phyloP scores from a whole-genome alignment of 1,140 invertebrate species.

The Diachasmimorpha longicaudata region DNA sequence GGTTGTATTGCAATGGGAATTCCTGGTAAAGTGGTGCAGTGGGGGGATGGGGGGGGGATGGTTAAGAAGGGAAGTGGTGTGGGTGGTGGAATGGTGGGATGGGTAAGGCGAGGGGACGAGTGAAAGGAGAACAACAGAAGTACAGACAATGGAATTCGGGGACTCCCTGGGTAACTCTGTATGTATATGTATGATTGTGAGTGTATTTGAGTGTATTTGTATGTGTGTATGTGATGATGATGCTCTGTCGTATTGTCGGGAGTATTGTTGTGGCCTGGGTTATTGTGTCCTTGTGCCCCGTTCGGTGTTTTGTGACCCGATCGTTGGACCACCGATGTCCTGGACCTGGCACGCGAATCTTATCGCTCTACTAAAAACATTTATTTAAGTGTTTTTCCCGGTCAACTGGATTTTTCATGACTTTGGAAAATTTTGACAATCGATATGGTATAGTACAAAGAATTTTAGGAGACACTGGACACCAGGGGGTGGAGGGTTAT shows the following conservation, averaged over 20 bases:
- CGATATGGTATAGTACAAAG: background rate
- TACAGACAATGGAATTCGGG: conserved; percentile 58
- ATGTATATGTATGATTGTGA: conserved; percentile 23
- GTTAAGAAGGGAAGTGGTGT: background rate
- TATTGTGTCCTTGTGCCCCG: conserved; percentile 49
- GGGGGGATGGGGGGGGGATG: background rate
- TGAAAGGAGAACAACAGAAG: conserved; percentile 59
- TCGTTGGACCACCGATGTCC: conserved; percentile 29
- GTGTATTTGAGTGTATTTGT: no score
- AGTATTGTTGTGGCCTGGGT: conserved; percentile 55
- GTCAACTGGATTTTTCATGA: background rate
- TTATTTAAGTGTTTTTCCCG: background rate
- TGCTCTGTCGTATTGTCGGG: conserved; percentile 52
- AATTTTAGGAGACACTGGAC: background rate
- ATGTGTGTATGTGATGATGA: conserved; percentile 24
- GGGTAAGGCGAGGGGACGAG: conserved; percentile 40
- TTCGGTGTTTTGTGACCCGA: conserved; percentile 54
- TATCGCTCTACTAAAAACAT: background rate
- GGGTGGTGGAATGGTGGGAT: background rate
- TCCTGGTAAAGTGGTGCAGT: conserved; percentile 14
- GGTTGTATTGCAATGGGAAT: background rate
- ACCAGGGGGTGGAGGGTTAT: no score
- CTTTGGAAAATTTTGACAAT: background rate
- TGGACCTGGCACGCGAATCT: background rate
- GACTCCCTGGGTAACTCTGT: conserved; percentile 14